phyloP scores from a whole-genome alignment of 2,888 invertebrate genomes.

The Psococerastis gibbosa region DNA sequence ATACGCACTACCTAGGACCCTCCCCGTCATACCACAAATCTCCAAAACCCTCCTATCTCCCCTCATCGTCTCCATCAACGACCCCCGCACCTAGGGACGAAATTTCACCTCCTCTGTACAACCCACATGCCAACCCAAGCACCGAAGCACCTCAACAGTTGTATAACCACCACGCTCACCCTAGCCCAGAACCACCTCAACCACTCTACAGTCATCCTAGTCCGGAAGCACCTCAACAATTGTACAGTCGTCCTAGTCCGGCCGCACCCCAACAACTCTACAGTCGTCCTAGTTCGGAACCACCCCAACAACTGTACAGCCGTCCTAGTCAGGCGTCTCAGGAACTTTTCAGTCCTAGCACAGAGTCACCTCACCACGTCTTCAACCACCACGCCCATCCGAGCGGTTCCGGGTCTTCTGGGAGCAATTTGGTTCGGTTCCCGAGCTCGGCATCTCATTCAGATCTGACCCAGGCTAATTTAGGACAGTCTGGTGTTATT shows the following conservation, averaged over 20 bases:
- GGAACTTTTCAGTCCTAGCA: neutral
- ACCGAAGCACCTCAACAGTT: neutral
- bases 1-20: conserved; percentile 1
- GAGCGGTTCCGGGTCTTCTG: neutral
- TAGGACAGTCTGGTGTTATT: neutral
- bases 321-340: too few species aligned
- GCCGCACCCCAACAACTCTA: too few species aligned
- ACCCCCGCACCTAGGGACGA: neutral
- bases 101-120: neutral
- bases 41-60: conserved; percentile 1
- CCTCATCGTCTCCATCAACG: neutral
- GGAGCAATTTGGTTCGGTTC: neutral
- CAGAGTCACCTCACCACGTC: neutral
- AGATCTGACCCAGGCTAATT: conserved; percentile 4
- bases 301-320: too few species aligned
- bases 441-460: neutral
- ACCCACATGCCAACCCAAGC: neutral
- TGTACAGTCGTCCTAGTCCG: too few species aligned
- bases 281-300: too few species aligned
- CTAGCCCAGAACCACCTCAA: neutral
- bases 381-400: neutral
- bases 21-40: conserved; percentile 3
- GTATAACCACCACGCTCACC: neutral
- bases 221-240: too few species aligned
- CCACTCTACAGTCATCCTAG: too few species aligned